Conservation (phyloP, 2,113 vertebrate genomes). For the Xiphophorus couchianus region DNA sequence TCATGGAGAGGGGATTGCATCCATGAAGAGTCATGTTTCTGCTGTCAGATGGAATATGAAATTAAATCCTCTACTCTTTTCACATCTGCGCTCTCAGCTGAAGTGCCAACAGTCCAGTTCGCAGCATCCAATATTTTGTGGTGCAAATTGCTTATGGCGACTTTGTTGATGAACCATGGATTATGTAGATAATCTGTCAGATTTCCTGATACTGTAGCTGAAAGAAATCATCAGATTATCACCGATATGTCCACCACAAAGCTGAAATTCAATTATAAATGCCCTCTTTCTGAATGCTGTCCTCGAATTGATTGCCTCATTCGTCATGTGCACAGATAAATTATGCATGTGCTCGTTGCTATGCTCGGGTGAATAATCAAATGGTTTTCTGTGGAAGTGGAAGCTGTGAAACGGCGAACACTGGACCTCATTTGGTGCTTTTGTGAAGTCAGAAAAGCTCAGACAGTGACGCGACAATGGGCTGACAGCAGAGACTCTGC, state of each 20-base stretch:
- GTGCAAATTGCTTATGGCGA: slow-evolving; percentile 7
- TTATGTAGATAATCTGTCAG: neutral
- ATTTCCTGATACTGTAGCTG: slow-evolving; percentile 7
- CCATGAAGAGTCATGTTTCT: slow-evolving; percentile 25
- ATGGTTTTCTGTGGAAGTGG: slow-evolving; percentile 64
- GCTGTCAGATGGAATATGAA: slow-evolving; percentile 53
- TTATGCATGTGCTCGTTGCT: slow-evolving; percentile 75
- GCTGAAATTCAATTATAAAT: slow-evolving; percentile 71
- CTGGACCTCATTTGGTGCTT: slow-evolving; percentile 52
- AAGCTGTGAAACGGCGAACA: slow-evolving; percentile 58
- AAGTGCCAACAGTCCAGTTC: neutral
- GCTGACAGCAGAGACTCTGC: slow-evolving; percentile 23
- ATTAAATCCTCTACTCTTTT: slow-evolving; percentile 40
- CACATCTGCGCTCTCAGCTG: neutral
- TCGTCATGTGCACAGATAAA: slow-evolving; percentile 78
- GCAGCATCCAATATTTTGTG: slow-evolving; percentile 15
- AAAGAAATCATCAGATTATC: slow-evolving; percentile 51
- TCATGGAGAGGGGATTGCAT: slow-evolving; percentile 43
- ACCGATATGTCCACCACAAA: slow-evolving; percentile 50
- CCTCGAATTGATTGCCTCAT: slow-evolving; percentile 75
- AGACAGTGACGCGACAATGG: slow-evolving; percentile 23
- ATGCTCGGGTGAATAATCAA: slow-evolving; percentile 73
- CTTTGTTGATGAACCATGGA: neutral
- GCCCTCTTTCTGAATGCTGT: slow-evolving; percentile 73
- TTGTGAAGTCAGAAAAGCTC: slow-evolving; percentile 39